Percentiles rank a stretch among this genome's conserved stretches.
These are phyloP conservation scores for Heteromyza rotundicornis DNA, from an alignment of 2,888 invertebrate species.

Conservation along the genomic window DNA sequence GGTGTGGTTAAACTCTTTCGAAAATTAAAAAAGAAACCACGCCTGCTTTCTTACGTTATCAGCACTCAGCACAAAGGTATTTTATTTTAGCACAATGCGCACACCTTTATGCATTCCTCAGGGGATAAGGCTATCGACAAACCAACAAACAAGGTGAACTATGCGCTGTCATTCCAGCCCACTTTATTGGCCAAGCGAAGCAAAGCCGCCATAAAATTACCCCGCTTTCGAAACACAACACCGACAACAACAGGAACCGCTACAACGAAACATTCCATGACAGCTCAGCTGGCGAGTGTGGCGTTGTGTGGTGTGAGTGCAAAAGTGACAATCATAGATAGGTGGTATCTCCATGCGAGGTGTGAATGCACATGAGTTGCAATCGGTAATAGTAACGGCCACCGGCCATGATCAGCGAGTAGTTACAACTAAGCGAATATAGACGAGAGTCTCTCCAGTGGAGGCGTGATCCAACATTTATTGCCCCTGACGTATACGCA, in stretches of 20 bases:
- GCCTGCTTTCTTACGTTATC: slow-evolving; percentile 3
- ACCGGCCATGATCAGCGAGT: slow-evolving; percentile 30
- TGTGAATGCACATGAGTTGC: slow-evolving; percentile 19
- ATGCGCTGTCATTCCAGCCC: background rate
- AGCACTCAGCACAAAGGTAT: background rate
- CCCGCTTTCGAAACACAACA: background rate
- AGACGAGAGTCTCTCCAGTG: slow-evolving; percentile 32
- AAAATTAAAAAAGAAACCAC: background rate
- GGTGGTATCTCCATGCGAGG: background rate
- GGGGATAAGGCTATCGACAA: background rate
- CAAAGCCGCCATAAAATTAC: slow-evolving; percentile 4
- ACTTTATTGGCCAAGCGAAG: background rate
- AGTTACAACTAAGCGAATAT: slow-evolving; percentile 26
- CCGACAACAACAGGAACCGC: background rate
- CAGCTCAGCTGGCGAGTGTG: too few relatives aligned
- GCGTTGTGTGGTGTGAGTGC: slow-evolving; percentile 4
- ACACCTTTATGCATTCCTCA: background rate
- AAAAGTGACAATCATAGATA: slow-evolving; percentile 29
- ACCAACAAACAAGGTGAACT: background rate
- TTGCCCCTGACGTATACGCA: slow-evolving; percentile 14
- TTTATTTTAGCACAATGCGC: background rate
- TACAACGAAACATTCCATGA: background rate
- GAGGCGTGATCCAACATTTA: slow-evolving; percentile 3
- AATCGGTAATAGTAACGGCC: background rate
- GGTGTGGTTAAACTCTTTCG: too few relatives aligned